Evolutionary conservation across 2,113 vertebrate genomes (phyloP).

Genomic region (Gobius niger): DNA sequence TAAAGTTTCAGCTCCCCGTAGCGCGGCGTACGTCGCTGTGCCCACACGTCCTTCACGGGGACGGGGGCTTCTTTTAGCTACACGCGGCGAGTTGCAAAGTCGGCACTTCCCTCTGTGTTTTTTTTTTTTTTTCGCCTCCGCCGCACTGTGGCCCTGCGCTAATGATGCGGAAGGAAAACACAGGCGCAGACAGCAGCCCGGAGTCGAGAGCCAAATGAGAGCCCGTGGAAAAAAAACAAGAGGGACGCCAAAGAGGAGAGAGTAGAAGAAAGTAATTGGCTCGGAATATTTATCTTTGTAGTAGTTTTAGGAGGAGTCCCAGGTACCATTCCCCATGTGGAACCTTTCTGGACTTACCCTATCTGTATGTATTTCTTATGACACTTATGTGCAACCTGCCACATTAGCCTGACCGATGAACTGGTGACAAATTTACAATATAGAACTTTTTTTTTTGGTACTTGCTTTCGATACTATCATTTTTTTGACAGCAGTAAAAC

Average conservation of each 20-base stretch:
- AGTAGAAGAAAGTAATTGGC: constrained; percentile 1
- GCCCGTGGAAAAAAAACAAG: constrained; percentile 44
- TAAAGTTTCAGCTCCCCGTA: constrained; percentile 90
- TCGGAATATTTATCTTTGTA: too few species aligned
- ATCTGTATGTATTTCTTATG: too few species aligned
- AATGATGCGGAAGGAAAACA: constrained; percentile 97
- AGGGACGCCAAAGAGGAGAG: constrained; percentile 43
- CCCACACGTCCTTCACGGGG: constrained; percentile 88
- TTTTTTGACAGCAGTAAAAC: too few species aligned
- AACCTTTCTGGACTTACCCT: too few species aligned
- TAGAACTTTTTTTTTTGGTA: too few species aligned
- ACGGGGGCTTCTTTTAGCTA: constrained; percentile 88
- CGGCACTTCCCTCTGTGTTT: constrained; percentile 87
- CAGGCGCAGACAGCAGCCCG: constrained; percentile 56
- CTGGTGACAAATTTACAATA: too few species aligned
- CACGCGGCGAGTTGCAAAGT: constrained; percentile 87
- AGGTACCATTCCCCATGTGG: too few species aligned
- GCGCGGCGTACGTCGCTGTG: constrained; percentile 70
- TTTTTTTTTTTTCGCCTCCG: constrained; percentile 72
- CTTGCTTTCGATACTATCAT: too few species aligned
- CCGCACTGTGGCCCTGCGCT: constrained; percentile 91
- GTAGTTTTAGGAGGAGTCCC: too few species aligned
- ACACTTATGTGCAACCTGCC: too few species aligned
- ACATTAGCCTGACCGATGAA: too few species aligned
- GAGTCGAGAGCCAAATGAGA: constrained; percentile 21